Base-by-base conservation (phyloP, 1,140 invertebrate species). In the Agrypnia vestita region DNA sequence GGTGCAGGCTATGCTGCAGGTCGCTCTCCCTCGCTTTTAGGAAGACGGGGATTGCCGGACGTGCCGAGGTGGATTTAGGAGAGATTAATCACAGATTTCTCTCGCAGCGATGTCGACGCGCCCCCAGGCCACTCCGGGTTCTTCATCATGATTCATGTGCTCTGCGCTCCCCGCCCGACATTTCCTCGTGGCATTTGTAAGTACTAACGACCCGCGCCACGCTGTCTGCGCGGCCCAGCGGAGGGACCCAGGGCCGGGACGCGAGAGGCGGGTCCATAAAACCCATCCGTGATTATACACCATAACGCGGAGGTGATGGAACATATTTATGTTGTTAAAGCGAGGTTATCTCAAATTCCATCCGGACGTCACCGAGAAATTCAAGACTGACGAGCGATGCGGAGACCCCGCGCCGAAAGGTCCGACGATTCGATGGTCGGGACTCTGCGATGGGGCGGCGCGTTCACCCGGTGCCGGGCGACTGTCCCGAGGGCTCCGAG, bases 201-300 rank as follows among this genome's bases (percentile, higher is more conserved):
- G 3, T 21, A 71, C 43, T 71, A 71, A 71, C 67, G 47, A 71
- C 43, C 46, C 67, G 67, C 67, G 67, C 67, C 67, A 71, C 43
- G 67, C 67, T 47, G 67, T 71, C 67, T 71, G 67, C 67, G 15
- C n/a, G 43, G 4, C 11, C 43, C 15, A 43, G 43, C n/a, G 43
- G n/a, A 21, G 25, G 13, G n/a, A 10, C 8, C 19, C 10, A 64
- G 35, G 61, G 61, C 19, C 11, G 13, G 9, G 8, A 25, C 12
- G 19, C 19, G 61, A 47, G 47, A 15, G 67, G 67, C 35, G 13
- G 67, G 67, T 12, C 10, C 67, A 17, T 71, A 47, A 71, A 35
- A 71, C 67, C 67, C 67, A 71, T 71, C 67, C 67, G 46, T 71
- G 67, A 71, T 71, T 71, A 71, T 71, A 71, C 46, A 71, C 44